Conservation (phyloP, 2,797 vertebrate genomes). For the Lateolabrax maculatus region DNA sequence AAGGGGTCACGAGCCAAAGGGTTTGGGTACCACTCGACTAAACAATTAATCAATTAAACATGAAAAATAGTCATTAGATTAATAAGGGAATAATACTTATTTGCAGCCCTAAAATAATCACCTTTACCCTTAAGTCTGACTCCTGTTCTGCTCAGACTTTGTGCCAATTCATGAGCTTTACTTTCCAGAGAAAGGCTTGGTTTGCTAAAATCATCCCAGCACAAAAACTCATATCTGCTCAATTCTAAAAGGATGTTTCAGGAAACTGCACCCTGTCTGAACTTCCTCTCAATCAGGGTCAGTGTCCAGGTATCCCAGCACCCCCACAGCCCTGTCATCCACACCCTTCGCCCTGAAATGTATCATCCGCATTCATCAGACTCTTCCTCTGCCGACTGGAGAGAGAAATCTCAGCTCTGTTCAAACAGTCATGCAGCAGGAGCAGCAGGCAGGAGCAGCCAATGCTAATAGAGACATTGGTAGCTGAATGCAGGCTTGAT, state of each 20-base stretch:
- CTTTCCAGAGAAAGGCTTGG: slow-evolving; percentile 8
- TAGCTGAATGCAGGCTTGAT: slow-evolving; percentile 79
- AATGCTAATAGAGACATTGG: slow-evolving; percentile 82
- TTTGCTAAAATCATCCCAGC: slow-evolving; percentile 24
- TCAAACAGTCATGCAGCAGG: slow-evolving; percentile 74
- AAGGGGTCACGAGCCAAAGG: slow-evolving; percentile 5
- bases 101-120: slow-evolving; percentile 1
- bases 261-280: slow-evolving; percentile 50
- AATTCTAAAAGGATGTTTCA: slow-evolving; percentile 37
- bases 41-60: slow-evolving; percentile 32
- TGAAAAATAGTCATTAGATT: slow-evolving; percentile 17
- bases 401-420: slow-evolving; percentile 73
- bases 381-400: slow-evolving; percentile 64
- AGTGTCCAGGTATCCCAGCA: slow-evolving; percentile 56
- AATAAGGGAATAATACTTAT: slow-evolving; percentile 16
- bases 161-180: slow-evolving; percentile 2
- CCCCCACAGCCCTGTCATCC: slow-evolving; percentile 41
- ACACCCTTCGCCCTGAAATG: slow-evolving; percentile 48
- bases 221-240: slow-evolving; percentile 29
- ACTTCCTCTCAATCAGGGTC: slow-evolving; percentile 55
- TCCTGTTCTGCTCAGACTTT: slow-evolving; percentile 22
- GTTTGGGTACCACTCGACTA: not conserved
- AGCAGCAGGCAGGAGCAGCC: slow-evolving; percentile 70
- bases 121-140: slow-evolving; percentile 6
- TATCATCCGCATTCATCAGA: slow-evolving; percentile 73